phyloP scores from a whole-genome alignment of 2,888 invertebrate genomes.

The Dasysyrphus tricinctus region DNA sequence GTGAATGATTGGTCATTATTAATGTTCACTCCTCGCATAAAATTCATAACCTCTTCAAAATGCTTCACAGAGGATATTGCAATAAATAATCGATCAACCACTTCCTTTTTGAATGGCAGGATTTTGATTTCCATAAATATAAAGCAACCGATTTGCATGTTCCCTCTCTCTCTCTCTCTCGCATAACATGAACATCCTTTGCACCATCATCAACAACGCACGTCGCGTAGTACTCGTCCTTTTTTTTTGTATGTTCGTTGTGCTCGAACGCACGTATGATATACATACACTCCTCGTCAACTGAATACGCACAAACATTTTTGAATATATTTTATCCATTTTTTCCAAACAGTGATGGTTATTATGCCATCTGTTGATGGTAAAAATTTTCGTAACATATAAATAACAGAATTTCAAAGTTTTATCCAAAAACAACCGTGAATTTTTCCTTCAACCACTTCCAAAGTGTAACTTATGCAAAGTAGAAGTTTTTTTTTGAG shows the following conservation, averaged over 20 bases:
- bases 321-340: too few species aligned
- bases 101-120: constrained; percentile 30
- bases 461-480: too few species aligned
- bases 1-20: constrained; percentile 32
- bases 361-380: too few species aligned
- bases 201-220: neutral
- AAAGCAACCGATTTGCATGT: constrained; percentile 13
- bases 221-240: neutral
- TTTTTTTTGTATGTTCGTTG: constrained; percentile 15
- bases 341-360: too few species aligned
- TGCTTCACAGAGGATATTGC: constrained; percentile 49
- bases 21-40: constrained; percentile 18
- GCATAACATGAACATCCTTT: neutral
- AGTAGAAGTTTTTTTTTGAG: too few species aligned
- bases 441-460: too few species aligned
- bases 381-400: too few species aligned
- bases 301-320: too few species aligned
- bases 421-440: too few species aligned
- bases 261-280: constrained; percentile 17
- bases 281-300: too few species aligned
- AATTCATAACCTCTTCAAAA: constrained; percentile 25
- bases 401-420: too few species aligned
- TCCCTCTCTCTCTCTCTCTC: neutral
- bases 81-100: constrained; percentile 64
- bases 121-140: constrained; percentile 66